Evolutionary conservation across 1,140 invertebrate genomes (phyloP), one percentile per base, ranked within the genome.

Genomic region (Drosophila neocordata): DNA sequence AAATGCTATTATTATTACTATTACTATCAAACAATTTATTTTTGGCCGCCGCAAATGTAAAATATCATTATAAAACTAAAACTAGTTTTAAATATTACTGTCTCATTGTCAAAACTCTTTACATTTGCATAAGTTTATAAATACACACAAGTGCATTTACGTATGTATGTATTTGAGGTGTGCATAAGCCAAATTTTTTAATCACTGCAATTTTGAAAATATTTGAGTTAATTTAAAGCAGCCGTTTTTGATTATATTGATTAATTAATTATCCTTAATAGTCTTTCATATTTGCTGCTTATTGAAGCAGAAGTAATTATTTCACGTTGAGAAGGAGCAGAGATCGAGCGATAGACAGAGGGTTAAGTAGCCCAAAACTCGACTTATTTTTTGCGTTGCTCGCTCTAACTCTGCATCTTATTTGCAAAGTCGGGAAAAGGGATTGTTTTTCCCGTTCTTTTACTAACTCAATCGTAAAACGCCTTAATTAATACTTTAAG

Each of bases 1-100:
- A 35, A 8, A 56, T 34, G 24, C 31, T 35, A 27, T 34, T 56
- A 56, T 55, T 34, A 55, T 35, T 51, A 48, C 6, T 2, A 7
- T 51, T 35, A 48, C n/a, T 56, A 35, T 56, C 27, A 4, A 27
- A 13, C 53, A 56, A 56, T 56, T 55, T 56, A 56, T 56, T 56
- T 13, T 35, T 56, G 13, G 53, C 13, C 27, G 27, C 35, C 13
- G 27, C 27, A 56, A 35, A 56, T 56, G 41, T 56, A 34, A 56
- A 13, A 12, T 56, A 34, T 56, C 53, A 9, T 35, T 56, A 56
- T 18, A 56, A 15, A 56, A 56, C 15, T 11, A 31, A 56, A 18
- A 7, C 13, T 56, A 56, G 18, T 34, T 34, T 56, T 34, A 56
- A 31, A 56, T 27, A 18, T 15, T 56, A 56, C 3, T 56, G 34